A percentile compares a stretch with the other conserved stretches of the same genome.
Evolutionary conservation across 2,797 vertebrate genomes (phyloP).

Genomic region (Sternotherus odoratus): DNA sequence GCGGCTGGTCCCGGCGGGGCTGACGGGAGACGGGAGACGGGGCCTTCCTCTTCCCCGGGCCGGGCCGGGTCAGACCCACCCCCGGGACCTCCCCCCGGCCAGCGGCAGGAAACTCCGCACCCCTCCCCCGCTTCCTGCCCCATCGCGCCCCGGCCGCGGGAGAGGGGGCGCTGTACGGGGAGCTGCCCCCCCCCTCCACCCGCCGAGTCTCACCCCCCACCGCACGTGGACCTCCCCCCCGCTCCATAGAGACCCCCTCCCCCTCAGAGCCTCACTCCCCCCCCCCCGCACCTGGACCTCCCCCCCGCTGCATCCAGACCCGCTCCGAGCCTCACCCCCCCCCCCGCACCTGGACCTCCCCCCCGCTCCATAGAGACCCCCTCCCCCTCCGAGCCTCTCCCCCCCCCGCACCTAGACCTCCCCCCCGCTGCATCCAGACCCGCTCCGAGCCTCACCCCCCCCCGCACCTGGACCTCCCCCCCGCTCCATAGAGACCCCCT

Average conservation of each 20-base stretch:
- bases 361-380: too few species aligned
- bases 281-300: not conserved
- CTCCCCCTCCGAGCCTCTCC: too few species aligned
- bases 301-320: not conserved
- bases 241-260: too few species aligned
- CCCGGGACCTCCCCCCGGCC: not conserved
- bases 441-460: too few species aligned
- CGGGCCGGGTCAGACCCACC: not conserved
- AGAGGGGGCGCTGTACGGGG: not conserved
- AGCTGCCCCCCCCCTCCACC: not conserved
- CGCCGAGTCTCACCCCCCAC: constrained; percentile 12
- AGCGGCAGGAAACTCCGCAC: not conserved
- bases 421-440: too few species aligned
- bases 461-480: not conserved
- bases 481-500: too few species aligned
- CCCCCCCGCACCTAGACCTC: not conserved
- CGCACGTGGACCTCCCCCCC: not conserved
- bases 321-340: not conserved
- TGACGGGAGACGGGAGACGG: not conserved
- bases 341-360: too few species aligned
- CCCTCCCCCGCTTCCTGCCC: not conserved
- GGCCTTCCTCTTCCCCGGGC: not conserved
- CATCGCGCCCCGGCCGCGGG: too few species aligned
- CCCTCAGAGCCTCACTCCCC: too few species aligned
- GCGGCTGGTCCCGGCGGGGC: not conserved